Conservation (phyloP, 64 coral and sea anemone species). For the Hydrozoanthus tunicans region DNA sequence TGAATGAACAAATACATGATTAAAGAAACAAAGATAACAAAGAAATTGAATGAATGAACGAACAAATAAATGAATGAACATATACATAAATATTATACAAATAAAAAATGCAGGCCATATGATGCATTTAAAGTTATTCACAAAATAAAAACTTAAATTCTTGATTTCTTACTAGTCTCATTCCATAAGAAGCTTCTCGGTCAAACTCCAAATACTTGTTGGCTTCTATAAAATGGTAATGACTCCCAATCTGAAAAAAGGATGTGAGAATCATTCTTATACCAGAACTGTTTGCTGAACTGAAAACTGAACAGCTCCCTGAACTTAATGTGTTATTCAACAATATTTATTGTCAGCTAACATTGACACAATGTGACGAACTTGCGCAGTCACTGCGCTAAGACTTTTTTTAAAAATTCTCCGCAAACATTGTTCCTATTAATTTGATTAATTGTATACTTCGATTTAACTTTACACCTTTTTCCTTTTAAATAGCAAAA, state of each 20-base stretch:
- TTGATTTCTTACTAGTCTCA: constrained; percentile 64
- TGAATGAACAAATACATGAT: too few relatives aligned
- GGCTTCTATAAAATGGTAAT: constrained; percentile 80
- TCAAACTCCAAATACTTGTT: constrained; percentile 88
- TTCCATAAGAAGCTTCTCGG: constrained; percentile 76
- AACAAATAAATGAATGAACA: background rate
- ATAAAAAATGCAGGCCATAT: background rate
- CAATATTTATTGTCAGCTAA: too few relatives aligned
- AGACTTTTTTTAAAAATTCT: too few relatives aligned
- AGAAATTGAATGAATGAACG: background rate
- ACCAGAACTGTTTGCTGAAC: background rate
- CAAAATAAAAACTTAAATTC: background rate
- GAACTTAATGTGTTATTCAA: background rate
- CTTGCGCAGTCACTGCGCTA: too few relatives aligned
- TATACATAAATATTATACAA: background rate
- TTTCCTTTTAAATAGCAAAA: too few relatives aligned
- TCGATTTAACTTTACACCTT: too few relatives aligned
- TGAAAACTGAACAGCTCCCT: background rate
- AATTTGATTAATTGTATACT: too few relatives aligned
- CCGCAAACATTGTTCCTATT: too few relatives aligned
- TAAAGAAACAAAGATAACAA: background rate
- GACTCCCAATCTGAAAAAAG: constrained; percentile 67
- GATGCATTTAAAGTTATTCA: background rate
- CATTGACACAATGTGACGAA: too few relatives aligned
- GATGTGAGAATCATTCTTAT: background rate